Evolutionary conservation across 2,113 vertebrate genomes (phyloP), one percentile per base, ranked within the genome.

Genomic region (Thunnus maccoyii): DNA sequence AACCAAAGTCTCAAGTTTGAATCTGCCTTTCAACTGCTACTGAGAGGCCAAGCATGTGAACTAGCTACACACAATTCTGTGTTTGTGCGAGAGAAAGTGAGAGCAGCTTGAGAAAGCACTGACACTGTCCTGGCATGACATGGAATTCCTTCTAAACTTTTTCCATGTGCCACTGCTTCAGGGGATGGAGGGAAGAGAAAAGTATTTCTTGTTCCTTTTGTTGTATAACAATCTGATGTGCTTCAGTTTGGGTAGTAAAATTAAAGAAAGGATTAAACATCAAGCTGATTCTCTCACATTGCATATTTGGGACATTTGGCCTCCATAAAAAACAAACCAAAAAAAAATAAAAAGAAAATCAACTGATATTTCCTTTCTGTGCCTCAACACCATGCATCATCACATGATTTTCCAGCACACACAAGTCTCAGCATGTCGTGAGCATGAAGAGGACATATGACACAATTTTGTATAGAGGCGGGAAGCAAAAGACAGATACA

Each of bases 141-240:
- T 83, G 64, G 41, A 86, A 89, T 86, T 91, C 66, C 55, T 60
- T 91, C 78, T 78, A 74, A 89, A 80, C 79, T 80, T 73, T 76
- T 30, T 64, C 50, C 60, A 88, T 36, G 78, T 78, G 68, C 83
- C 71, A 72, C 32, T 32, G 78, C 78, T 56, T 47, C 50, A 76
- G 72, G 67, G 46, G 54, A n/a, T 58, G 11, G 32, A 41, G 5
- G 66, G 55, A 75, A 48, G 57, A 79, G 52, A 63, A 65, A 80
- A 66, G 46, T 17, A 41, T 14, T 48, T 76, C 46, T 25, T 56
- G 13, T 41, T 44, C 54, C 71, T 77, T 82, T 83, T 70, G 54
- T 56, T 72, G 3, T 1, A 4, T 66, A 20, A 68, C n/a, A 80
- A 84, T 87, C 62, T 86, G 68, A 5, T 71, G 41, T 76, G 76